These are phyloP conservation scores for Clistopyga incitator DNA, from an alignment of 2,888 invertebrate species.

Conservation along the genomic window DNA sequence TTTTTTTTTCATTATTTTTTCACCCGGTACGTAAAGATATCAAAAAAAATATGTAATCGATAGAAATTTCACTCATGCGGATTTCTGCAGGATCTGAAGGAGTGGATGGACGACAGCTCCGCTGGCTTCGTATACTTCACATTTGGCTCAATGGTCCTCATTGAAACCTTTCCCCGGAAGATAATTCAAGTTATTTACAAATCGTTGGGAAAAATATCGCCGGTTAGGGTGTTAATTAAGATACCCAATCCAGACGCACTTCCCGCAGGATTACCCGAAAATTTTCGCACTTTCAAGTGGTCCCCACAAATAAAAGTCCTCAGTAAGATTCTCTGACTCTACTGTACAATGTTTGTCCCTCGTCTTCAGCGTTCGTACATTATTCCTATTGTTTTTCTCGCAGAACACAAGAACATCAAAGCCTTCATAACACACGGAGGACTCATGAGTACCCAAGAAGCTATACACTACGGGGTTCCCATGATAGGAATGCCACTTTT, in stretches of 20 bases:
- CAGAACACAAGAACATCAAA: conserved; percentile 78
- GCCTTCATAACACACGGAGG: conserved; percentile 81
- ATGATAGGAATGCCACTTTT: conserved; percentile 79
- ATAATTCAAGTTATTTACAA: conserved; percentile 72
- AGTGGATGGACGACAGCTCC: conserved; percentile 78
- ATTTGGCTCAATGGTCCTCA: conserved; percentile 78
- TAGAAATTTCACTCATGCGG: no score
- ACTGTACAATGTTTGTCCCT: background rate
- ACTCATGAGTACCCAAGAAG: conserved; percentile 78
- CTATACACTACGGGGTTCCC: conserved; percentile 77
- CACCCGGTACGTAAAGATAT: no score
- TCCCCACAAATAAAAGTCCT: conserved; percentile 76
- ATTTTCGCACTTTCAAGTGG: conserved; percentile 74
- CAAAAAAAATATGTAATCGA: no score
- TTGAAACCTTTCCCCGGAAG: conserved; percentile 75
- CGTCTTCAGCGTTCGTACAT: background rate
- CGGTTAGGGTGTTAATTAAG: conserved; percentile 76
- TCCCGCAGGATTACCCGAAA: conserved; percentile 74
- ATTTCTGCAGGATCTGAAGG: conserved; percentile 73
- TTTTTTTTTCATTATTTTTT: background rate
- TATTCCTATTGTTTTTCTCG: background rate
- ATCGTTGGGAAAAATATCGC: conserved; percentile 74
- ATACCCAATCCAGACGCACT: conserved; percentile 71
- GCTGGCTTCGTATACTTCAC: conserved; percentile 79
- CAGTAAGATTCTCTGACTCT: conserved; percentile 69